A percentile compares a stretch with the other conserved stretches of the same genome.
These are phyloP conservation scores for Drosophila yakuba DNA, from an alignment of 1,140 invertebrate genomes.

Conservation along the genomic window DNA sequence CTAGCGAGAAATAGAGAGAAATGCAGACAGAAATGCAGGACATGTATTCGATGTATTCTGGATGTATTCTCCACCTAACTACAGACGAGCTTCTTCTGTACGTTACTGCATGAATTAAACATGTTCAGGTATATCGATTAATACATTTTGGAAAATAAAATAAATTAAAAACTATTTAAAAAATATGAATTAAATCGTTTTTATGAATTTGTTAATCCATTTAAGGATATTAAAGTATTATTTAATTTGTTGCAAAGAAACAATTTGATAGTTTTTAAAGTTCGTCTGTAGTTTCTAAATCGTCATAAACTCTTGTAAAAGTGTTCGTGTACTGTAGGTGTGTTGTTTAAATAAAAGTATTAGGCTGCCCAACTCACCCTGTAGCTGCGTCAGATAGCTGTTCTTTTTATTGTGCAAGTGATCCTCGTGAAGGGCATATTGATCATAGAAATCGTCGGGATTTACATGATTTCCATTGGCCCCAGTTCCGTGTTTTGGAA, in stretches of 20 bases:
- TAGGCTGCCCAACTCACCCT: slow-evolving; percentile 77
- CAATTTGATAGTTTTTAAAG: background rate
- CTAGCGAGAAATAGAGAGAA: slow-evolving; percentile 79
- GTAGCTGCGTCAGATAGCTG: slow-evolving; percentile 81
- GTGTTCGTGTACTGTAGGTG: slow-evolving; percentile 17
- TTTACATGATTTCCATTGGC: slow-evolving; percentile 66
- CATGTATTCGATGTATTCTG: slow-evolving; percentile 65
- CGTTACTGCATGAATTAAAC: background rate
- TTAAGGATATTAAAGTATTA: too few species aligned
- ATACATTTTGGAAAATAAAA: background rate
- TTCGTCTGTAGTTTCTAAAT: slow-evolving; percentile 8
- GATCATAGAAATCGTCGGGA: slow-evolving; percentile 77
- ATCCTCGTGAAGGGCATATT: slow-evolving; percentile 77
- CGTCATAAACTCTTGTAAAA: slow-evolving; percentile 3
- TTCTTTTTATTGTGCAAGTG: slow-evolving; percentile 78
- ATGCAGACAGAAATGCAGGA: slow-evolving; percentile 55
- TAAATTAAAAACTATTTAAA: background rate
- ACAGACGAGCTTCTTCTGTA: slow-evolving; percentile 15
- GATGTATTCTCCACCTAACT: slow-evolving; percentile 25
- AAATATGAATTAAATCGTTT: background rate
- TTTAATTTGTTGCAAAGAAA: background rate
- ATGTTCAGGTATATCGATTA: too few species aligned
- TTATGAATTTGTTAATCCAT: too few species aligned
- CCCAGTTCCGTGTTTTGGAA: slow-evolving; percentile 47
- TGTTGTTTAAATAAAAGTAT: slow-evolving; percentile 44